These are phyloP conservation scores for Dermatemys mawii DNA, from an alignment of 2,113 vertebrate species.

Conservation along the genomic window DNA sequence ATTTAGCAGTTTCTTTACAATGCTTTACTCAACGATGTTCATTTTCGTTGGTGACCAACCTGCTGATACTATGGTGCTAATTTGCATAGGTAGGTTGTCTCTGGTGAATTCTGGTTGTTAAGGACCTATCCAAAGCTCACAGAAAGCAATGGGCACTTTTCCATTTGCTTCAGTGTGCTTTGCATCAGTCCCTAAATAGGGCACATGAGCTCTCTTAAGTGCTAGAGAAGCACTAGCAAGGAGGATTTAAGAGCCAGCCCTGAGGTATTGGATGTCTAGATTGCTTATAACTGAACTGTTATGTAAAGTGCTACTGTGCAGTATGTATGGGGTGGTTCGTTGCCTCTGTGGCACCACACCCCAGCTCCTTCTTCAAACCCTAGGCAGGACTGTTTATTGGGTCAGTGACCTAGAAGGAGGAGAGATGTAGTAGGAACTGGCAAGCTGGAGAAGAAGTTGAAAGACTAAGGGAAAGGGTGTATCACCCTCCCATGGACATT, in stretches of 20 bases:
- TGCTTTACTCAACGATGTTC: background rate
- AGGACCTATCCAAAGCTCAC: background rate
- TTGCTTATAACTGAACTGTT: background rate
- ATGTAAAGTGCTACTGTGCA: background rate
- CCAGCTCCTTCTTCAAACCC: background rate
- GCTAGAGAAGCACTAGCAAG: background rate
- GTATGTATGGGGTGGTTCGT: background rate
- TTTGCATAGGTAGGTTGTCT: background rate
- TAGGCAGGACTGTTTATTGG: background rate
- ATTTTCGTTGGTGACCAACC: background rate
- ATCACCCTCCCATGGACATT: background rate
- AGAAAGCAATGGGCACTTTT: background rate
- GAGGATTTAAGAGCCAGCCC: background rate
- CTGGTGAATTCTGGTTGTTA: background rate
- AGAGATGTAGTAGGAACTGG: background rate
- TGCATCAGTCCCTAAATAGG: background rate
- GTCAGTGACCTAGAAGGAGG: background rate
- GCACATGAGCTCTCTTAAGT: background rate
- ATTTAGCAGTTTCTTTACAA: background rate
- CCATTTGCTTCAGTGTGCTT: background rate
- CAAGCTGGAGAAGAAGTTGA: background rate
- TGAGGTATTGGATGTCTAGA: background rate
- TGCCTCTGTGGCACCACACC: background rate
- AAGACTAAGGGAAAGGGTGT: background rate
- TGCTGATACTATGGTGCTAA: background rate